Base-by-base conservation (phyloP, 2,113 vertebrate species). In the Gopherus flavomarginatus region DNA sequence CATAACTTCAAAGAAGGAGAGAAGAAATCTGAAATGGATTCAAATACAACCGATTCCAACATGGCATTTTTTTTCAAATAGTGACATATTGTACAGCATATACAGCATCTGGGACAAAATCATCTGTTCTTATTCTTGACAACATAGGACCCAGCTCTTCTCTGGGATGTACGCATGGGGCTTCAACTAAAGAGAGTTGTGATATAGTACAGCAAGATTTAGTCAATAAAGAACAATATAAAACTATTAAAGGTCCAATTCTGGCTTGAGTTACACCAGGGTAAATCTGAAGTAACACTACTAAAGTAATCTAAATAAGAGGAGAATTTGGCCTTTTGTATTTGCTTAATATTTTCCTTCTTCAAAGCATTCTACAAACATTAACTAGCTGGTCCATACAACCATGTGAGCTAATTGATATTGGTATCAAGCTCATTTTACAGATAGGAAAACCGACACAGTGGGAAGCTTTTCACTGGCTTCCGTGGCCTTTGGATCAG, bases 211-310 rank as follows among this genome's bases (percentile, higher is more conserved):
- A 44, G 38, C 75, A 77, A 77, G 75, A 47, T 77, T 77, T 77
- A 77, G 38, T 44, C n/a, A 31, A 62, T n/a, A 38, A 69, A n/a
- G 65, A 69, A 27, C 42, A 77, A 77, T 27, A 79, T 24, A 90
- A 96, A 75, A 16, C 27, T 29, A 24, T 77, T 87, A 93, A 90
- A 47, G 88, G 90, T 93, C 65, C 27, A 77, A 16, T 53, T 89
- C 83, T 81, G 44, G 2, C 1, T 2, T 9, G 12, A 26, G 2
- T 89, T 81, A 44, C 4, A 3, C 57, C 49, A 16, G 35, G 57
- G 50, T 38, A 56, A 14, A 78, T 5, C 83, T 85, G 87, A 78
- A 95, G 42, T 78, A 88, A 86, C 56, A 87, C 56, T 56, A 69
- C 35, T 77, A 92, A 69, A 8, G 38, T 14, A 9, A 26, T 59